Evolutionary conservation across 2,113 vertebrate species (phyloP).

Genomic region (Misgurnus mizolepis): DNA sequence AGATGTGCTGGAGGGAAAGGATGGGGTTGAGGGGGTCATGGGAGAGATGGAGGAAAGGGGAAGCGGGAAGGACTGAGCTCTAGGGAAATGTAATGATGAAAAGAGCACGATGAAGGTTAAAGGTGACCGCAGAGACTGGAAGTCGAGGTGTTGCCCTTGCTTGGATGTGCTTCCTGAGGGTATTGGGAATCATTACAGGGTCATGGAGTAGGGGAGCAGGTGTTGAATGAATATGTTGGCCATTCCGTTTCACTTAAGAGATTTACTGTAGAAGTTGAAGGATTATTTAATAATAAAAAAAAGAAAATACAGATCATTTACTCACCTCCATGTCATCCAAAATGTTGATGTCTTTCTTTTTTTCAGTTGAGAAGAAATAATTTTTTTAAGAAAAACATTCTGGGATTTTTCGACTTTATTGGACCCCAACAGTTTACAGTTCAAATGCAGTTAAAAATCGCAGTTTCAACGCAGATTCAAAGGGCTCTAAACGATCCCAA

Average conservation of each 20-base stretch:
- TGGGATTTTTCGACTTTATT: no score
- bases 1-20: slow-evolving; percentile 28
- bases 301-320: no score
- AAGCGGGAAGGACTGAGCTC: slow-evolving; percentile 34
- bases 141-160: slow-evolving; percentile 30
- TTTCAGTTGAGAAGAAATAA: no score
- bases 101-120: slow-evolving; percentile 39
- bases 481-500: no score
- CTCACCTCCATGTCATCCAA: no score
- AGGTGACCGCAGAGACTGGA: slow-evolving; percentile 32
- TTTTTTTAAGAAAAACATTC: no score
- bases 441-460: no score
- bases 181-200: slow-evolving; percentile 26
- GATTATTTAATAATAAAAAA: no score
- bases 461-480: no score
- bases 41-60: slow-evolving; percentile 26
- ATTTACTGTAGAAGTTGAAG: background rate
- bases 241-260: slow-evolving; percentile 32
- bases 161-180: slow-evolving; percentile 29
- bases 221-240: slow-evolving; percentile 18
- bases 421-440: no score
- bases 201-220: background rate
- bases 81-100: slow-evolving; percentile 50
- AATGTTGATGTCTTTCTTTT: no score
- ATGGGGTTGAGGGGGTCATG: slow-evolving; percentile 43